Evolutionary conservation across 2,113 vertebrate genomes (phyloP).

Genomic region (Tachysurus vachellii): DNA sequence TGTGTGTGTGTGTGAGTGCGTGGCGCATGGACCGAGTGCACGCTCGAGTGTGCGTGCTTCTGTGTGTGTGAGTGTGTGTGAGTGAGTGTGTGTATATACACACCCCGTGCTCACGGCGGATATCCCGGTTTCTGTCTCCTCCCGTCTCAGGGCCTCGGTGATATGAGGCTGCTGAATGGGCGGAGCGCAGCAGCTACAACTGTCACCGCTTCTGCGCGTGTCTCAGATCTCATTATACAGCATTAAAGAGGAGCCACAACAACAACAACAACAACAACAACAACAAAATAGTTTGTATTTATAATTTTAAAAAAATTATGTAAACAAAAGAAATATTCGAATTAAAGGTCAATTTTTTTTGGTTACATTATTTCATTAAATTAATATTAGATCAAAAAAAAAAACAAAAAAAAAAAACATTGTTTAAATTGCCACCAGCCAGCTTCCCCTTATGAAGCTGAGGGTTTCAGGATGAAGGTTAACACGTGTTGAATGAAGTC

Average conservation of each 20-base stretch:
- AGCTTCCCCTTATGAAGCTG: neutral
- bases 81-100: neutral
- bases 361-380: neutral
- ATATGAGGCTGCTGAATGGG: slow-evolving; percentile 61
- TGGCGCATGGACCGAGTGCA: slow-evolving; percentile 46
- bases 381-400: neutral
- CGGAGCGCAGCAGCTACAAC: slow-evolving; percentile 44
- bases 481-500: neutral
- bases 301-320: no score
- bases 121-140: slow-evolving; percentile 37
- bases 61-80: neutral
- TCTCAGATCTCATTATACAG: neutral
- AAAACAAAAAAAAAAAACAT: no score
- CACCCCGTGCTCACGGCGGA: slow-evolving; percentile 1
- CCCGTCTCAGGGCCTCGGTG: slow-evolving; percentile 53
- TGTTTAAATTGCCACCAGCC: no score
- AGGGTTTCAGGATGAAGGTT: neutral
- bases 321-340: no score
- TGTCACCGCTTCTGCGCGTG: neutral
- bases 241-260: neutral
- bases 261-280: neutral
- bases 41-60: slow-evolving; percentile 27
- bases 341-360: no score
- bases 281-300: neutral
- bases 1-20: neutral